These are phyloP conservation scores for Gasterosteus aculeatus DNA, from an alignment of 2,113 vertebrate species.

Conservation along the genomic window DNA sequence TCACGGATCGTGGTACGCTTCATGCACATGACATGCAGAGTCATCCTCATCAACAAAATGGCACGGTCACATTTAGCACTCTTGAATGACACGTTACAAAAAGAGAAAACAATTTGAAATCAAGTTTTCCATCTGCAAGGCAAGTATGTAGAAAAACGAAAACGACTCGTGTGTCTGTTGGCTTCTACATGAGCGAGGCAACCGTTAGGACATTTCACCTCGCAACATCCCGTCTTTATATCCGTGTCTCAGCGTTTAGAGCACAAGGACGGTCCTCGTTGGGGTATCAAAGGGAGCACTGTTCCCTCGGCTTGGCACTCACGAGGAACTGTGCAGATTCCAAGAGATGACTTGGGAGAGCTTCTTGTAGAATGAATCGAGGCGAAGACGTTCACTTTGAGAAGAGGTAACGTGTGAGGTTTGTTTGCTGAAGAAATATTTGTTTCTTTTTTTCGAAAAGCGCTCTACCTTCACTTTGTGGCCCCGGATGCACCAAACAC, in stretches of 20 bases:
- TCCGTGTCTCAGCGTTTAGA: conserved; percentile 22
- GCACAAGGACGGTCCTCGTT: conserved; percentile 24
- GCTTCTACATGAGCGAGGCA: conserved; percentile 21
- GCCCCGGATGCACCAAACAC: not conserved
- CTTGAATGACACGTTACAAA: conserved; percentile 21
- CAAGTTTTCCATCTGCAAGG: conserved; percentile 20
- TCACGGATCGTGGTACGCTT: conserved; percentile 9
- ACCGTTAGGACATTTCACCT: conserved; percentile 37
- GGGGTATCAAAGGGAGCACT: conserved; percentile 55
- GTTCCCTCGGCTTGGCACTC: conserved; percentile 66
- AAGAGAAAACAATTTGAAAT: conserved; percentile 13
- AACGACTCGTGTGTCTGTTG: not conserved
- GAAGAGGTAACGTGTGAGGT: conserved; percentile 34
- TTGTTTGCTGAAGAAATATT: conserved; percentile 7
- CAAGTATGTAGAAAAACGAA: conserved; percentile 16
- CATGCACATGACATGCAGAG: conserved; percentile 51
- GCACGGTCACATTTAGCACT: conserved; percentile 41
- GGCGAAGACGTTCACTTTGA: not conserved
- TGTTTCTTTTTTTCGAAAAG: not conserved
- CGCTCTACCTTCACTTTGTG: conserved; percentile 1
- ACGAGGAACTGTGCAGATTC: conserved; percentile 46
- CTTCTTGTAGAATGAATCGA: too few relatives aligned
- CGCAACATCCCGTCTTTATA: conserved; percentile 35
- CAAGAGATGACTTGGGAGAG: not conserved
- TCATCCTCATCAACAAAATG: conserved; percentile 43